Conservation (phyloP, 1,140 invertebrate species). For the Leptestheria dahalacensis region DNA sequence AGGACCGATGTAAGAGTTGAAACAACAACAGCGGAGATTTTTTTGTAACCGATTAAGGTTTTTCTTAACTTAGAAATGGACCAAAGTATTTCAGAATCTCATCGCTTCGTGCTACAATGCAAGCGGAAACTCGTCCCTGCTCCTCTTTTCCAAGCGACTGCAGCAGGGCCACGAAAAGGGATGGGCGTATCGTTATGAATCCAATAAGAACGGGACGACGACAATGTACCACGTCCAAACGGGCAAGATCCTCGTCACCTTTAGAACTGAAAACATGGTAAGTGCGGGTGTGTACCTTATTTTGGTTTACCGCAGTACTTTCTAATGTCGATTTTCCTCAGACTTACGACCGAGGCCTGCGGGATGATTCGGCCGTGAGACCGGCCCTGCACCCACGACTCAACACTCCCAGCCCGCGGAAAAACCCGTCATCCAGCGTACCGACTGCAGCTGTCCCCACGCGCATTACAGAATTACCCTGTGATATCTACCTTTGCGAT, state of each 20-base stretch:
- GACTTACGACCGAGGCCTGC: neutral
- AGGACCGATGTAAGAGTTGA: neutral
- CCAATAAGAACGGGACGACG: neutral
- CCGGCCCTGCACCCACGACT: neutral
- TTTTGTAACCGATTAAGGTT: neutral
- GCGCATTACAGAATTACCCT: neutral
- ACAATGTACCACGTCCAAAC: neutral
- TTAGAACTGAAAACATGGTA: neutral
- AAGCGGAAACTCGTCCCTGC: neutral
- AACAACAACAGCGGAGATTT: too few relatives aligned
- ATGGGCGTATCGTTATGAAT: neutral
- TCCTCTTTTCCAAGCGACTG: neutral
- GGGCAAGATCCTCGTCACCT: neutral
- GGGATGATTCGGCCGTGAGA: neutral
- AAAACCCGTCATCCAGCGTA: neutral
- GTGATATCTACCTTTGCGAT: neutral
- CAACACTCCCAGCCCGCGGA: neutral
- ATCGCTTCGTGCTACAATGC: neutral
- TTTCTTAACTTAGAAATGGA: neutral
- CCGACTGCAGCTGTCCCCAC: neutral
- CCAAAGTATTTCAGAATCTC: neutral
- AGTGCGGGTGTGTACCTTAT: neutral
- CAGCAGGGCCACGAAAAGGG: neutral
- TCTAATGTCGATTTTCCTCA: neutral
- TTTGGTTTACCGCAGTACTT: neutral